A percentile compares a stretch with the other conserved stretches of the same genome.
Evolutionary conservation across 2,113 vertebrate genomes (phyloP).

Genomic region (Engystomops pustulosus): DNA sequence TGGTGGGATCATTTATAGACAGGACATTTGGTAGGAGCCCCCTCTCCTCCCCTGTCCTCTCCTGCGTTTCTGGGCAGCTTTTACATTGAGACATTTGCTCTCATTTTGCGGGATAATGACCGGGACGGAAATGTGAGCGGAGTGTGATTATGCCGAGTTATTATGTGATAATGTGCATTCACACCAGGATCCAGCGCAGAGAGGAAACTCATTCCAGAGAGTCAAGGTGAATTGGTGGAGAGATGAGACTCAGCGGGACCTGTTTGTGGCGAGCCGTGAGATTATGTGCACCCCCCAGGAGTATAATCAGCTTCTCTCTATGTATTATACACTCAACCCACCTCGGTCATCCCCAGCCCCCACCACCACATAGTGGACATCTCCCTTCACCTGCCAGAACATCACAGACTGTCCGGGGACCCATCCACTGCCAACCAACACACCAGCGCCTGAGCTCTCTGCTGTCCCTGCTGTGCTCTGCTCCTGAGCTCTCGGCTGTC

Average conservation of each 20-base stretch:
- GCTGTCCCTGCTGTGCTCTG: too few species aligned
- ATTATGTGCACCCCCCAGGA: slow-evolving; percentile 3
- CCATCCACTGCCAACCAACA: too few species aligned
- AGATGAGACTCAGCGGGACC: slow-evolving; percentile 25
- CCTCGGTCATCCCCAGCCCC: too few species aligned
- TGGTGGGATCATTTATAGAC: too few species aligned
- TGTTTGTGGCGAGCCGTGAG: too few species aligned
- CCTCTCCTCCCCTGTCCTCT: not conserved
- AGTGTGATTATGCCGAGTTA: not conserved
- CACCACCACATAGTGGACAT: too few species aligned
- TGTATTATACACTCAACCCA: not conserved
- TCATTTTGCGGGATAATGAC: slow-evolving; percentile 3
- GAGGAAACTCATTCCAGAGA: slow-evolving; percentile 9
- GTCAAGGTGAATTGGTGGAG: slow-evolving; percentile 8
- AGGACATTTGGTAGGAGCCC: not conserved
- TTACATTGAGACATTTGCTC: not conserved
- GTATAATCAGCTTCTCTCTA: not conserved
- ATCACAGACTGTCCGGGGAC: too few species aligned
- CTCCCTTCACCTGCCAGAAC: too few species aligned
- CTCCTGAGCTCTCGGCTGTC: too few species aligned
- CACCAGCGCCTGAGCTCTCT: too few species aligned
- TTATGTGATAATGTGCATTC: slow-evolving; percentile 3
- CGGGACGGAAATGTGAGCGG: not conserved
- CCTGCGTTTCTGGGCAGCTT: not conserved
- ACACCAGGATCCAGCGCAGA: not conserved